Evolutionary conservation across 2,888 invertebrate species (phyloP).

Genomic region (Xylocampa areola): DNA sequence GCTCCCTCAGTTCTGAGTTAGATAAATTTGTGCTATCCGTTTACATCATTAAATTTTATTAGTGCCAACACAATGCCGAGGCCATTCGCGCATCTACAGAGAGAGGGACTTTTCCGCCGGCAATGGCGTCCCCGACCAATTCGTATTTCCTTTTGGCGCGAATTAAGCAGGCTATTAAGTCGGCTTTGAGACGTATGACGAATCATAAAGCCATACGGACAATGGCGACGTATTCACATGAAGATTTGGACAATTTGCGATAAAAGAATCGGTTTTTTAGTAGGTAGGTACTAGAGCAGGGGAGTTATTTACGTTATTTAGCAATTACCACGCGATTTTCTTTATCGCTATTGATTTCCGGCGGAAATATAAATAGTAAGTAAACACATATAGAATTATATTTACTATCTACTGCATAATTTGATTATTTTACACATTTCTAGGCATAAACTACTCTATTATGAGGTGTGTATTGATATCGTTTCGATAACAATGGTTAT

Average conservation of each 20-base stretch:
- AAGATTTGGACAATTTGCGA: slow-evolving; percentile 72
- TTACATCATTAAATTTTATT: slow-evolving; percentile 90
- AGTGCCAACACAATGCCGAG: slow-evolving; percentile 83
- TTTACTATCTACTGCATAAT: slow-evolving; percentile 3
- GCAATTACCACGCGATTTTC: slow-evolving; percentile 55
- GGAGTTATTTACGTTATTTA: slow-evolving; percentile 53
- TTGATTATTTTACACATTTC: not conserved
- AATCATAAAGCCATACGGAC: slow-evolving; percentile 81
- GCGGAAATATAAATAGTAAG: slow-evolving; percentile 39
- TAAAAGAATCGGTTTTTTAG: slow-evolving; percentile 68
- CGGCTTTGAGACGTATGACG: slow-evolving; percentile 85
- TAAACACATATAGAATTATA: slow-evolving; percentile 6
- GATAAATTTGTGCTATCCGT: slow-evolving; percentile 88
- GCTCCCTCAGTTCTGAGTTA: slow-evolving; percentile 79
- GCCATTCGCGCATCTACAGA: slow-evolving; percentile 74
- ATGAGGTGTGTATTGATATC: slow-evolving; percentile 18
- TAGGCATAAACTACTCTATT: not conserved
- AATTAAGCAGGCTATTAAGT: slow-evolving; percentile 89
- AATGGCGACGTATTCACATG: slow-evolving; percentile 76
- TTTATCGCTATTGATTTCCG: slow-evolving; percentile 57
- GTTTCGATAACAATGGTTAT: slow-evolving; percentile 18
- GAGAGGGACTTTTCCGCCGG: slow-evolving; percentile 83
- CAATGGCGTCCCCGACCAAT: slow-evolving; percentile 79
- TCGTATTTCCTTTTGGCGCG: slow-evolving; percentile 86
- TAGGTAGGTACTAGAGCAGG: slow-evolving; percentile 45